Evolutionary conservation across 2,797 vertebrate species (phyloP).

Genomic region (Halcyon chelicuti): DNA sequence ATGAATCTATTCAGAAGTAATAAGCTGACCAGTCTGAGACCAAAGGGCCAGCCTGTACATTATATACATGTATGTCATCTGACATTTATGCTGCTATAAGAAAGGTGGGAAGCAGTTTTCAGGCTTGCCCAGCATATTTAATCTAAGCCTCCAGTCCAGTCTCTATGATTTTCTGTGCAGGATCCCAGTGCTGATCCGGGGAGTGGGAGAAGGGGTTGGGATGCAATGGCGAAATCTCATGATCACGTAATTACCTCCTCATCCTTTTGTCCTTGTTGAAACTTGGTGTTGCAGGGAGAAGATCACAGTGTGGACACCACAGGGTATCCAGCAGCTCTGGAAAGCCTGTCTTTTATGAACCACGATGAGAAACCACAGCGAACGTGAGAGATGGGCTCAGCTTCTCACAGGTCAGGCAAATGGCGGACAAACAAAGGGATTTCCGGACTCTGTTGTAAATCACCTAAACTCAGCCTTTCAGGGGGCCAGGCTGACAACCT

Average conservation of each 20-base stretch:
- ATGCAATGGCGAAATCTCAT: not conserved
- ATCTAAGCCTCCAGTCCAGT: not conserved
- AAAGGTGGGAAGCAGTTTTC: not conserved
- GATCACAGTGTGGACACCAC: rapidly evolving
- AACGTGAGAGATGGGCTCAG: not conserved
- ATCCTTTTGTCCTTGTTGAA: not conserved
- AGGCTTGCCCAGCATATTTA: not conserved
- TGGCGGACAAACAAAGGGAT: not conserved
- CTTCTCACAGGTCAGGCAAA: not conserved
- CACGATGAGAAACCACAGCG: not conserved
- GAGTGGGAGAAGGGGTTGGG: not conserved
- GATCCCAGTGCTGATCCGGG: not conserved
- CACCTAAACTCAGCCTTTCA: not conserved
- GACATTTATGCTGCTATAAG: not conserved
- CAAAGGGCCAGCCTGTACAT: not conserved
- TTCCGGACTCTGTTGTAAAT: not conserved
- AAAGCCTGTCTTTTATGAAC: not conserved
- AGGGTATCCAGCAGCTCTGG: not conserved
- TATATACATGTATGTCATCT: not conserved
- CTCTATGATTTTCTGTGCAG: not conserved
- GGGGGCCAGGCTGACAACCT: not conserved
- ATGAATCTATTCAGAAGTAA: not conserved
- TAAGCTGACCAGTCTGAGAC: not conserved
- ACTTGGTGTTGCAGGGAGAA: rapidly evolving
- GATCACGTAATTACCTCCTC: not conserved